These are phyloP conservation scores for Melanostigma gelatinosum DNA, from an alignment of 2,113 vertebrate genomes.

Conservation along the genomic window DNA sequence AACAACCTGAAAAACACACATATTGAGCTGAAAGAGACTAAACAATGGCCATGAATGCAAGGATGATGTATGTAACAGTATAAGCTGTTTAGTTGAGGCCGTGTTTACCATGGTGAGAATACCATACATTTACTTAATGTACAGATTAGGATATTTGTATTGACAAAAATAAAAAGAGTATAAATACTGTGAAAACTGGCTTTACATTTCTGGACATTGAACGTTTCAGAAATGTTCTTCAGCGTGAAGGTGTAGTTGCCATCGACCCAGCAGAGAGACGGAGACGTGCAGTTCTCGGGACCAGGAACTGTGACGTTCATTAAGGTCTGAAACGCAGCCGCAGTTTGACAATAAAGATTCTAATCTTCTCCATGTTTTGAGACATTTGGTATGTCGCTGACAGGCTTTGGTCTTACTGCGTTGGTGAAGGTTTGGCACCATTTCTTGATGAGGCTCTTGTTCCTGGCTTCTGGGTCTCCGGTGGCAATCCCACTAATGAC, in stretches of 20 bases:
- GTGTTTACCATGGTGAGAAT: not conserved
- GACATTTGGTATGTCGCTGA: not conserved
- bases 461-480: slow-evolving; percentile 83
- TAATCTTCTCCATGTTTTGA: not conserved
- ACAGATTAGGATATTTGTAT: not conserved
- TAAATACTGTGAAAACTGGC: not conserved
- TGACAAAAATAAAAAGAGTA: too few species aligned
- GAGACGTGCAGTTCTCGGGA: slow-evolving; percentile 87
- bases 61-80: not conserved
- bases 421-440: slow-evolving; percentile 89
- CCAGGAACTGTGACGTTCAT: slow-evolving; percentile 86
- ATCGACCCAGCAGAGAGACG: slow-evolving; percentile 83
- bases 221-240: slow-evolving; percentile 83
- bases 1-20: not conserved
- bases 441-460: slow-evolving; percentile 89
- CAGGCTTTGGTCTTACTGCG: slow-evolving; percentile 78
- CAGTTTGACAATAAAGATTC: not conserved
- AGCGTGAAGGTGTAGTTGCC: slow-evolving; percentile 80
- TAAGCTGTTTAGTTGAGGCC: not conserved
- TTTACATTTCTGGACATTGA: slow-evolving; percentile 87
- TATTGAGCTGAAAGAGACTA: not conserved
- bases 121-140: not conserved
- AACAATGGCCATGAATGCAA: not conserved
- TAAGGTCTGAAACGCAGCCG: slow-evolving; percentile 79
- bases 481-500: slow-evolving; percentile 90